Evolutionary conservation across 2,888 invertebrate species (phyloP), one percentile per base, ranked within the genome.

Genomic region (Geophilus truncorum): DNA sequence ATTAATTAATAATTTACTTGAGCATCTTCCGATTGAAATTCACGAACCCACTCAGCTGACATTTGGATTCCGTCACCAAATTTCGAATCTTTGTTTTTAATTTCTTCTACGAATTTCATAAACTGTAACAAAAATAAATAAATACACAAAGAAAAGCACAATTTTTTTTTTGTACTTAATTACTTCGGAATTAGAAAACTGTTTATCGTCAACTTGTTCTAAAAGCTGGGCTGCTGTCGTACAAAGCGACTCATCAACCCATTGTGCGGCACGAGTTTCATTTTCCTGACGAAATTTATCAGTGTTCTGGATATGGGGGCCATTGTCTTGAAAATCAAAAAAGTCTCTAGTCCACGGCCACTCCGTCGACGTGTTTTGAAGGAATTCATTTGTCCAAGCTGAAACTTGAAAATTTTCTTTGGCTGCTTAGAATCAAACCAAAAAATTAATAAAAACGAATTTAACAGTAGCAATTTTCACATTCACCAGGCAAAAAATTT

Each of bases 161-260:
- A 70, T 70, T 28, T 25, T 12, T 25, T 62, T 25, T 28, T 25
- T 10, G 12, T 25, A 15, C 10, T n/a, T n/a, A n/a, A 28, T 70
- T 80, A 90, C 90, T 89, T 90, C 90, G 80, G 93, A 93, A 86
- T 93, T 92, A 25, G 91, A 91, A 84, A 92, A 89, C 85, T 92
- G 92, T 83, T 92, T 90, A 87, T 93, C 92, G 84, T 90, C 89
- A 2, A 87, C 86, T 57, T 84, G 84, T 36, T 85, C 86, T 1
- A 87, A 82, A 18, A 88, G 82, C 75, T 87, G 86, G 84, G 90
- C 89, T 2, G 90, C 89, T 77, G 90, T 88, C 78, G 88, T 87
- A 32, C 91, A 89, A 85, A 92, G 89, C 84, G 91, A 91, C 83
- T 89, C 89, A 10, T 90, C 90, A 84, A 89, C 78, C 25, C 81